Base-by-base conservation (phyloP, 1,140 invertebrate species). In the Papilio polytes region DNA sequence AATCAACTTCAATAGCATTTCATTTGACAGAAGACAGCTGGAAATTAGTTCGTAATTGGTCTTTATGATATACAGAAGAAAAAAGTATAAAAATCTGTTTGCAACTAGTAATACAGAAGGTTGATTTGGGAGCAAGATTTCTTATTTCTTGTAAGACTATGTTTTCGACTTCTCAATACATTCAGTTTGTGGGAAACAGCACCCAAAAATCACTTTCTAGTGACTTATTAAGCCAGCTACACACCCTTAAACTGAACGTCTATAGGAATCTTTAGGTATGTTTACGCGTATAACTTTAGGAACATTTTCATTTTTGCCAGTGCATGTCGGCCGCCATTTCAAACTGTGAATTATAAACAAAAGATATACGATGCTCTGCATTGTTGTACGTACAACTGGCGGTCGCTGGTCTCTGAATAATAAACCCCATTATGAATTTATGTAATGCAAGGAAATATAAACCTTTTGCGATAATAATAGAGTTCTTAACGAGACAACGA, bases 341-440 rank as follows among this genome's bases (percentile, higher is more conserved):
- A 41, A 74, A 46, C 18, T 44, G 31, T 46, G 18, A 46, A 46
- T 44, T 46, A 41, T 20, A 41, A 44, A 74, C 72, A 74, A 74
- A 74, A 74, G 72, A 74, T 22, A 74, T 74, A 74, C 41, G 72
- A 74, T 10, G 72, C 72, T 46, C 72, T 46, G 72, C 72, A 44
- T 74, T 74, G 72, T 74, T 46, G 15, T 46, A 44, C 26, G 70
- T 74, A 46, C 72, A 44, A 70, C 63, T 70, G 4, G 63, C 44
- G 44, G 72, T 46, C 31, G 70, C 36, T 22, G 41, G 72, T 46
- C 10, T 74, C 72, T 74, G 72, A 74, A 74, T 74, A 74, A 46
- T 74, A 74, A 74, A 74, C 72, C 41, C 72, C 41, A 74, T 74
- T 74, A 74, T 74, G 72, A 74, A 74, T 74, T 74, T 74, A 74